Percentiles rank a stretch among this genome's conserved stretches.
Evolutionary conservation across 2,888 invertebrate species (phyloP).

Genomic region (Oscheius sp.): DNA sequence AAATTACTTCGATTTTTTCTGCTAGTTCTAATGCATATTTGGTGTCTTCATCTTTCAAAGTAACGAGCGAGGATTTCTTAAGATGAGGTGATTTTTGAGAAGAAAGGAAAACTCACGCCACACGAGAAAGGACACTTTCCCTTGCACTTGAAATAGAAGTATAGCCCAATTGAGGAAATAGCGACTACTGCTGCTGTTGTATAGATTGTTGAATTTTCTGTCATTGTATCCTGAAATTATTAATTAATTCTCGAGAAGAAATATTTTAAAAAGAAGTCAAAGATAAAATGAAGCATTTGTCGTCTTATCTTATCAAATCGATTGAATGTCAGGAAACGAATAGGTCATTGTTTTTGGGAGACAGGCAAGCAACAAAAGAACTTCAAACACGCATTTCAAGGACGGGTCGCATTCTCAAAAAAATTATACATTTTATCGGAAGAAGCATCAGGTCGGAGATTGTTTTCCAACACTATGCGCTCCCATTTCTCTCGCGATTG

Average conservation of each 20-base stretch:
- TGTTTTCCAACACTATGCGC: no score
- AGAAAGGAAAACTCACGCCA: neutral
- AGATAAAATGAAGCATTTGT: neutral
- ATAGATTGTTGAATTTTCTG: constrained; percentile 39
- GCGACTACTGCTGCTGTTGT: constrained; percentile 49
- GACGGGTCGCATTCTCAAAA: neutral
- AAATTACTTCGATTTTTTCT: constrained; percentile 72
- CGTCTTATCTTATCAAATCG: constrained; percentile 24
- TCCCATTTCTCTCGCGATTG: no score
- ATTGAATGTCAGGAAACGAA: constrained; percentile 1
- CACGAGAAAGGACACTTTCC: constrained; percentile 24
- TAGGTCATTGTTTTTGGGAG: no score
- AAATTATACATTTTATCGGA: neutral
- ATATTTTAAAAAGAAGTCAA: neutral
- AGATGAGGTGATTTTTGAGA: constrained; percentile 5
- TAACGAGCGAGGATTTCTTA: constrained; percentile 36
- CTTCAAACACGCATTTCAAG: no score
- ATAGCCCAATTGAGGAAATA: constrained; percentile 45
- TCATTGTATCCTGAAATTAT: constrained; percentile 31
- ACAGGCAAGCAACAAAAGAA: neutral
- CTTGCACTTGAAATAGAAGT: constrained; percentile 34
- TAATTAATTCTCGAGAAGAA: neutral
- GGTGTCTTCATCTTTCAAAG: constrained; percentile 60
- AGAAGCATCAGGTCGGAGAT: neutral
- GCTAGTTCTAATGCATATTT: constrained; percentile 84